Conservation (phyloP, 2,888 invertebrate species). For the Ecliptopera silaceata region DNA sequence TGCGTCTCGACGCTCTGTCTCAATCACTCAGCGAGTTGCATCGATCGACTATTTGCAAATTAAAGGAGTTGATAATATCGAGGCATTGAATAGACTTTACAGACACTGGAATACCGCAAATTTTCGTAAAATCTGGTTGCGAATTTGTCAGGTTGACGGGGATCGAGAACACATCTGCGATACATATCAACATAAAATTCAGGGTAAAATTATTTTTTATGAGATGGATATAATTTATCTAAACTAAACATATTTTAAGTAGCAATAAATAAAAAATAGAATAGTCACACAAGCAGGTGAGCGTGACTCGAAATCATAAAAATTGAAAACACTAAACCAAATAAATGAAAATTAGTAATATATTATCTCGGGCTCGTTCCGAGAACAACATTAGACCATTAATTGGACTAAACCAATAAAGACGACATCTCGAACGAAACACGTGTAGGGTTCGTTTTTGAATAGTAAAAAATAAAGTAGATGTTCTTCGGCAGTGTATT, state of each 20-base stretch:
- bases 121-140: slow-evolving; percentile 19
- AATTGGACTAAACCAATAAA: slow-evolving; percentile 81
- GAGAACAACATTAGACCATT: slow-evolving; percentile 73
- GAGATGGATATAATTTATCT: not conserved
- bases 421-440: slow-evolving; percentile 72
- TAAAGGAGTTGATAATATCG: slow-evolving; percentile 64
- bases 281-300: slow-evolving; percentile 32
- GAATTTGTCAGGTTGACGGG: slow-evolving; percentile 7
- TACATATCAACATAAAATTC: not conserved
- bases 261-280: slow-evolving; percentile 30
- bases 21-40: slow-evolving; percentile 71
- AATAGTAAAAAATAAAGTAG: slow-evolving; percentile 53
- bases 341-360: slow-evolving; percentile 67
- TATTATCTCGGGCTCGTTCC: slow-evolving; percentile 61
- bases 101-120: slow-evolving; percentile 25
- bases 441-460: slow-evolving; percentile 63
- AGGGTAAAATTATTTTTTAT: no score
- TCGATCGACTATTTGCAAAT: slow-evolving; percentile 74
- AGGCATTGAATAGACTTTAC: slow-evolving; percentile 29
- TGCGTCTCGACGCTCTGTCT: slow-evolving; percentile 63
- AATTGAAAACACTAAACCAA: slow-evolving; percentile 39
- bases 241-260: slow-evolving; percentile 20
- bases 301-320: slow-evolving; percentile 40
- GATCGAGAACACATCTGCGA: not conserved
- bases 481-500: slow-evolving; percentile 58